A percentile compares a stretch with the other conserved stretches of the same genome.
phyloP scores from a whole-genome alignment of 1,140 invertebrate species.

The Globodera rostochiensis region DNA sequence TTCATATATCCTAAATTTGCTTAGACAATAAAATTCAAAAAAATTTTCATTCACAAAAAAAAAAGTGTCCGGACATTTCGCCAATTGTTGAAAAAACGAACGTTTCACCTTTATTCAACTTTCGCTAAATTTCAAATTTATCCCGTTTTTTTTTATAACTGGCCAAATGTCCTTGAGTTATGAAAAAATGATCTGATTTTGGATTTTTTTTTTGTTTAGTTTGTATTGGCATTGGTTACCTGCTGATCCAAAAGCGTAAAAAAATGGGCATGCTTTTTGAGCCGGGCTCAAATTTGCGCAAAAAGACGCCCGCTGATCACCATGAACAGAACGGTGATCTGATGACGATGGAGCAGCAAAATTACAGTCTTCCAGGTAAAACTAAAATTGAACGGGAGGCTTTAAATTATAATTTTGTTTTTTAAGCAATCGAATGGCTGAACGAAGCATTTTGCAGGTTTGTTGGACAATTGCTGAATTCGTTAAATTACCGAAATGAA shows the following conservation, averaged over 20 bases:
- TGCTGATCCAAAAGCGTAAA: slow-evolving; percentile 87
- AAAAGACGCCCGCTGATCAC: slow-evolving; percentile 26
- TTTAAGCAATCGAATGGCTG: slow-evolving; percentile 77
- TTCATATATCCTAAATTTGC: too few species aligned
- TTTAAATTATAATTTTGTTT: not conserved
- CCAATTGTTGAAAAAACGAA: too few species aligned
- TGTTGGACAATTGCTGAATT: not conserved
- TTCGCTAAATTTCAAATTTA: too few species aligned
- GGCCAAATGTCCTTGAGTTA: too few species aligned
- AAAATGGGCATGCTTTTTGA: slow-evolving; percentile 71
- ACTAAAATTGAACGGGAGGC: slow-evolving; percentile 68
- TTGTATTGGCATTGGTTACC: slow-evolving; percentile 84
- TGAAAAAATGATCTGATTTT: too few species aligned
- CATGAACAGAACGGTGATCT: slow-evolving; percentile 9
- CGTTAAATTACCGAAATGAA: not conserved
- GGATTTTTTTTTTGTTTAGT: slow-evolving; percentile 60
- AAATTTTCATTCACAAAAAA: too few species aligned
- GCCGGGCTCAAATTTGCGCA: slow-evolving; percentile 36
- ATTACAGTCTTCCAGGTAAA: slow-evolving; percentile 66
- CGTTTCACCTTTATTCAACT: too few species aligned
- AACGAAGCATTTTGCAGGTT: slow-evolving; percentile 81
- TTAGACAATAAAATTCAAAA: too few species aligned
- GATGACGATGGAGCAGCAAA: slow-evolving; percentile 41
- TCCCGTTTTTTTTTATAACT: too few species aligned
- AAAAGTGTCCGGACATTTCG: too few species aligned